Evolutionary conservation across 2,888 invertebrate species (phyloP).

Genomic region (Embidobia sp.): DNA sequence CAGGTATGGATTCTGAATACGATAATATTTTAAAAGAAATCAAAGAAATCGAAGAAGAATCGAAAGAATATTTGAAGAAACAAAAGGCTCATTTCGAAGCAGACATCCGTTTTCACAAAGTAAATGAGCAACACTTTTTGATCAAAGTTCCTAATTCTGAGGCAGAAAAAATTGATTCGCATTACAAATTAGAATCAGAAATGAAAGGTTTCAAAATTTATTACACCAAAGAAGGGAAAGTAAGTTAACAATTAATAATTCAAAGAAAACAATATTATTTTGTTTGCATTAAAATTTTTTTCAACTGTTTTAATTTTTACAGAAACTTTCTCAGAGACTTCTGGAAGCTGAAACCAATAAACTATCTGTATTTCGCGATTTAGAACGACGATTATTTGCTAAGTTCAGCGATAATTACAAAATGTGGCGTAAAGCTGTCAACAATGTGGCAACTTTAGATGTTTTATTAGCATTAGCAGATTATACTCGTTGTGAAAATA

Average conservation of each 20-base stretch:
- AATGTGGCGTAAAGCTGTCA: conserved; percentile 90
- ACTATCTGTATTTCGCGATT: conserved; percentile 88
- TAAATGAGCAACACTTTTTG: conserved; percentile 95
- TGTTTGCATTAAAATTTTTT: no score
- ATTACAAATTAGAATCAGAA: conserved; percentile 91
- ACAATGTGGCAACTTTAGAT: conserved; percentile 91
- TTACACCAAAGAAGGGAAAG: conserved; percentile 85
- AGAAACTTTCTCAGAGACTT: conserved; percentile 89
- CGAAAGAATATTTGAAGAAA: conserved; percentile 88
- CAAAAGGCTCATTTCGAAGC: conserved; percentile 90
- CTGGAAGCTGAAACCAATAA: conserved; percentile 91
- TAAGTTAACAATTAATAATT: conserved; percentile 83
- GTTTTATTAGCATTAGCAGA: conserved; percentile 91
- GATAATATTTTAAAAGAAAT: conserved; percentile 88
- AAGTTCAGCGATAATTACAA: conserved; percentile 90
- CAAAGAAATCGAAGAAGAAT: conserved; percentile 85
- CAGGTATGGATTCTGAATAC: conserved; percentile 92
- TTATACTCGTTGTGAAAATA: conserved; percentile 88
- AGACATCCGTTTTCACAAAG: conserved; percentile 91
- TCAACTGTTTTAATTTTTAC: conserved; percentile 25
- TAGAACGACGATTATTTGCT: conserved; percentile 91
- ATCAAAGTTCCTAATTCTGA: conserved; percentile 93
- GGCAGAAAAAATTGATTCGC: conserved; percentile 85
- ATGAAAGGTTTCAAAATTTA: conserved; percentile 93
- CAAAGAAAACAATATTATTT: not conserved